These are phyloP conservation scores for Glandiceps talaboti DNA, from an alignment of 53 echinoderm and acorn worm genomes.

Conservation along the genomic window DNA sequence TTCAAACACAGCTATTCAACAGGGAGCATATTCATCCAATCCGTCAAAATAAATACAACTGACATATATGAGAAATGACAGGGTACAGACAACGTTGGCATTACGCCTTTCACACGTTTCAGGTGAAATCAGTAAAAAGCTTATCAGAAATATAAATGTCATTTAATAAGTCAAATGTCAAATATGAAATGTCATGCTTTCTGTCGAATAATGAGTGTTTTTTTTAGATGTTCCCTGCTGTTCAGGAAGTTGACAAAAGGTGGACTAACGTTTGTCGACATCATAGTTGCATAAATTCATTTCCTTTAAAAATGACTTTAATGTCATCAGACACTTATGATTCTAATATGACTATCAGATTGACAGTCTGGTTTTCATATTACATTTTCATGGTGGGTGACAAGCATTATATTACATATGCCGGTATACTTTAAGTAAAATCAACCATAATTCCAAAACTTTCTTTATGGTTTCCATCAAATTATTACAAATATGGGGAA, in stretches of 20 bases:
- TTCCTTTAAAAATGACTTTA: neutral
- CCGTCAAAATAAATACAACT: neutral
- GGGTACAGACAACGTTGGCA: neutral
- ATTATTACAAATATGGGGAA: no score
- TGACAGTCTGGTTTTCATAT: no score
- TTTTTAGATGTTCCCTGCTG: neutral
- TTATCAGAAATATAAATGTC: neutral
- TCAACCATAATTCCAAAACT: no score
- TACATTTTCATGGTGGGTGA: no score
- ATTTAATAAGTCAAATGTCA: no score
- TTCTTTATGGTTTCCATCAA: no score
- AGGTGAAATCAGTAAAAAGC: neutral
- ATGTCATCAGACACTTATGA: neutral
- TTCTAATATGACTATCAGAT: no score
- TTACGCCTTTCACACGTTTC: neutral
- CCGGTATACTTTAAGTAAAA: no score
- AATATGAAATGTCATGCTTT: neutral
- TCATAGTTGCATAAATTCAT: neutral
- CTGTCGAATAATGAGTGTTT: neutral
- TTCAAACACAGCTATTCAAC: neutral
- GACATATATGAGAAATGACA: neutral
- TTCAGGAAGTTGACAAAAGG: neutral
- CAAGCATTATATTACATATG: no score
- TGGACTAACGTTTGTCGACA: neutral
- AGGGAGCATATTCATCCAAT: neutral